These are phyloP conservation scores for Phataginus tetradactyla DNA, from an alignment of 2,797 vertebrate species.

Conservation along the genomic window DNA sequence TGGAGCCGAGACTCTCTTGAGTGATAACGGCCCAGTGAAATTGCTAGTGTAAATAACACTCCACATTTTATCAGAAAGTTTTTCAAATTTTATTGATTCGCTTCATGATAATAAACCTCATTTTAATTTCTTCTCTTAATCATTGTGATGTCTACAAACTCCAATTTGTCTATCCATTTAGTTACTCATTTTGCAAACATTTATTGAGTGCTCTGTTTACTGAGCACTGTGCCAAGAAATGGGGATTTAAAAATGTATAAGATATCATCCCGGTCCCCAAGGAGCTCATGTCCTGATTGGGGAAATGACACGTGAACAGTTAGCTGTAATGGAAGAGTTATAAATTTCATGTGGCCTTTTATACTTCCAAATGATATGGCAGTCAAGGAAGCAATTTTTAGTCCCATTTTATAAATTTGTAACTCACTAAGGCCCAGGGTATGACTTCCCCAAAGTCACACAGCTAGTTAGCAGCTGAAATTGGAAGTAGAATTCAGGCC, in stretches of 20 bases:
- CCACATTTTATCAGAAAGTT: background rate
- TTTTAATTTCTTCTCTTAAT: conserved; percentile 46
- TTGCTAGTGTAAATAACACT: background rate
- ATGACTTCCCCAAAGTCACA: conserved; percentile 10
- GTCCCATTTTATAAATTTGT: background rate
- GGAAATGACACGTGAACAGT: background rate
- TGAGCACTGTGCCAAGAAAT: background rate
- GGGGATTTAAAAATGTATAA: background rate
- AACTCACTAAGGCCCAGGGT: background rate
- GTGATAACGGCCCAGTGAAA: background rate
- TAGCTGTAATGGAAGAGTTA: conserved; percentile 2
- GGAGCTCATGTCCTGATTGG: background rate
- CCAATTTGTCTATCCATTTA: background rate
- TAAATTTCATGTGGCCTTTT: conserved; percentile 31
- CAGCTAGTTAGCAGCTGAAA: conserved; percentile 64
- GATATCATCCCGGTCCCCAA: background rate
- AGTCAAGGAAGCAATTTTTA: conserved; percentile 17
- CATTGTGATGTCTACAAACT: conserved; percentile 10
- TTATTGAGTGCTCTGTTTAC: background rate
- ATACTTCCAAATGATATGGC: conserved; percentile 8
- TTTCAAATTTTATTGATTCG: conserved; percentile 11
- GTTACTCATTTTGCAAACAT: background rate
- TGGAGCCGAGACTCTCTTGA: no score
- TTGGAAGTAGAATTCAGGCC: background rate
- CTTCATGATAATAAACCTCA: background rate